phyloP scores from a whole-genome alignment of 2,113 vertebrate species.

The Tachuris rubrigastra region DNA sequence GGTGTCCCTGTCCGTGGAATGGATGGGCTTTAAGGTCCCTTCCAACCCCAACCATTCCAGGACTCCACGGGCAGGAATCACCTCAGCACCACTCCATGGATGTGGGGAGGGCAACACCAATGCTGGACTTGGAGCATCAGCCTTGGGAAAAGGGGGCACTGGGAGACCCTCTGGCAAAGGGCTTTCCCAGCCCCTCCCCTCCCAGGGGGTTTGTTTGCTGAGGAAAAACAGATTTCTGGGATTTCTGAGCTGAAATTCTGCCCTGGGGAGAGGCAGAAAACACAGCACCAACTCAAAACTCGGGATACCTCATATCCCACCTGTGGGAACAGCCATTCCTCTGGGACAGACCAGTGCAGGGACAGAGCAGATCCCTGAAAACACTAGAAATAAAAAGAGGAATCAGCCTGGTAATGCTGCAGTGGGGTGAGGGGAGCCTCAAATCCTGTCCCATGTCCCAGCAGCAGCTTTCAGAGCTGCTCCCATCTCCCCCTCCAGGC shows the following conservation, averaged over 20 bases:
- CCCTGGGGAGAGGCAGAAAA: background rate
- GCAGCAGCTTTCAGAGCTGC: background rate
- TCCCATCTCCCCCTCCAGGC: background rate
- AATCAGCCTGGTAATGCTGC: background rate
- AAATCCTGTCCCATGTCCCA: background rate
- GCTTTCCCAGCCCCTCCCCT: background rate
- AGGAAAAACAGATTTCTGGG: background rate
- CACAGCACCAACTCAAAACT: background rate
- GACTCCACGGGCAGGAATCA: background rate
- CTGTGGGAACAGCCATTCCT: rapidly evolving
- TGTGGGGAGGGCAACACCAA: background rate
- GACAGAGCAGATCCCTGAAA: background rate
- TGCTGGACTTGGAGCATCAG: background rate
- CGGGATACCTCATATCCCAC: background rate
- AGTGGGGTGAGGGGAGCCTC: background rate
- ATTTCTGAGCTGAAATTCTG: background rate
- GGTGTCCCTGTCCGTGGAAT: background rate
- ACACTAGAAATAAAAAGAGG: background rate
- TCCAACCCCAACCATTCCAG: background rate
- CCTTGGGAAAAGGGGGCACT: background rate
- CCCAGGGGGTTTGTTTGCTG: background rate
- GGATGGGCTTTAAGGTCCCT: too few species aligned
- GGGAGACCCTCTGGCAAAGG: background rate
- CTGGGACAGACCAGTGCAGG: background rate
- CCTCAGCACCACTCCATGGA: background rate